phyloP scores from a whole-genome alignment of 2,113 vertebrate species.

The Paralichthys olivaceus region DNA sequence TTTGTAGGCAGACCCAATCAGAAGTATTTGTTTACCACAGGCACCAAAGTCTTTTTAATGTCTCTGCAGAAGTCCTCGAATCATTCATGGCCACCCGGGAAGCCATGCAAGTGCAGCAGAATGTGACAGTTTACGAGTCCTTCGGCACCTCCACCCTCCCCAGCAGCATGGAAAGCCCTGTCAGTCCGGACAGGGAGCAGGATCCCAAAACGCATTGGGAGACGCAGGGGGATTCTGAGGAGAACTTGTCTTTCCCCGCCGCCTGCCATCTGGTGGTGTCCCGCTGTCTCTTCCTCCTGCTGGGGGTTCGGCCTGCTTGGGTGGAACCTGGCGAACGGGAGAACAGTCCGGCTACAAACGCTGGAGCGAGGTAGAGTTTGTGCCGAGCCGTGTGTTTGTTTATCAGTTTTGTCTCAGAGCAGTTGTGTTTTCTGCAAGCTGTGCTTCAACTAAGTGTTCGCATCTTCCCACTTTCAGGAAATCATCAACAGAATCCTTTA shows the following conservation, averaged over 20 bases:
- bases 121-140: slow-evolving; percentile 85
- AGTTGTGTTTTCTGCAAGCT: background rate
- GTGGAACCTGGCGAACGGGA: slow-evolving; percentile 70
- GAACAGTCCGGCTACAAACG: slow-evolving; percentile 36
- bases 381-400: background rate
- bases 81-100: slow-evolving; percentile 86
- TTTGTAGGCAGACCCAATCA: background rate
- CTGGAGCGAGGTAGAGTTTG: slow-evolving; percentile 65
- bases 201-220: slow-evolving; percentile 69
- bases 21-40: background rate
- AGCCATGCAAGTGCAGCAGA: slow-evolving; percentile 86
- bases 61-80: slow-evolving; percentile 81
- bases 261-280: slow-evolving; percentile 83
- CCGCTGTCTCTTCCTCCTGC: slow-evolving; percentile 84
- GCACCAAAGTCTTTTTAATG: background rate
- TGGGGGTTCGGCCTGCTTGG: slow-evolving; percentile 83
- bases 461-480: slow-evolving; percentile 60
- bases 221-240: slow-evolving; percentile 61
- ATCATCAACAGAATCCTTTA: slow-evolving; percentile 51
- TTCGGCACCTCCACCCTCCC: slow-evolving; percentile 84
- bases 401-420: background rate
- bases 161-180: slow-evolving; percentile 79
- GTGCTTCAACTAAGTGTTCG: slow-evolving; percentile 7
- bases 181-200: slow-evolving; percentile 75
- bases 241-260: slow-evolving; percentile 78